Evolutionary conservation across 2,113 vertebrate species (phyloP), one percentile per base, ranked within the genome.

Genomic region (Tychaedon coryphoeus): DNA sequence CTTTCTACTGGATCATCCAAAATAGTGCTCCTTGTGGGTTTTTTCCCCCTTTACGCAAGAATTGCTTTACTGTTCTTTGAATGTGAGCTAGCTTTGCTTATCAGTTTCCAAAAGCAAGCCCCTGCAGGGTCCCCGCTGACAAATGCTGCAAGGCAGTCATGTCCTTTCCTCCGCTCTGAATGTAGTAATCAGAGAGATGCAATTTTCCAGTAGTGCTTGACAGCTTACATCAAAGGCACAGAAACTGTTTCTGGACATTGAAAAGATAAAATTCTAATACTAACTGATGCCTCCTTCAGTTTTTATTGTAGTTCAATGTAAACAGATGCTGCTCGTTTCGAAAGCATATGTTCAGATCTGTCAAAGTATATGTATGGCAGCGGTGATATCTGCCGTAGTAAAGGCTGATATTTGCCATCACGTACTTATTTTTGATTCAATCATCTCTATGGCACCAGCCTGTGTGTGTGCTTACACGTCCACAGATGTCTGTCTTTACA

Each of bases 231-330:
- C 96, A 97, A 97, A 97, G 96, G 77, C 92, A 79, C 75, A 89
- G 93, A 96, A 95, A 96, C 92, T 47, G 79, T 91, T 97, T 93
- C 96, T 96, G 97, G 96, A 97, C 92, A 87, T 85, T 96, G 90
- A 89, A 96, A 97, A 97, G 96, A 97, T 94, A 95, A 97, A 94
- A 95, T 96, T 93, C 92, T 96, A 92, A 97, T 96, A 92, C 72
- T 88, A 86, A 87, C 93, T 96, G 95, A 96, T 96, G 86, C 58
- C 77, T 87, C 90, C 58, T 88, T 97, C 92, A 73, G 76, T 79
- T 97, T 97, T 95, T 96, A 96, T 95, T 96, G 86, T 73, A 85
- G 88, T 58, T 92, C 88, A 90, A 12, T 71, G 47, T 95, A 96
- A 95, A 96, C 95, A 96, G 90, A 97, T 93, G 94, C 93, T 93